These are phyloP conservation scores for Coecobrya sp. DNA, from an alignment of 2,888 invertebrate species.

Conservation along the genomic window DNA sequence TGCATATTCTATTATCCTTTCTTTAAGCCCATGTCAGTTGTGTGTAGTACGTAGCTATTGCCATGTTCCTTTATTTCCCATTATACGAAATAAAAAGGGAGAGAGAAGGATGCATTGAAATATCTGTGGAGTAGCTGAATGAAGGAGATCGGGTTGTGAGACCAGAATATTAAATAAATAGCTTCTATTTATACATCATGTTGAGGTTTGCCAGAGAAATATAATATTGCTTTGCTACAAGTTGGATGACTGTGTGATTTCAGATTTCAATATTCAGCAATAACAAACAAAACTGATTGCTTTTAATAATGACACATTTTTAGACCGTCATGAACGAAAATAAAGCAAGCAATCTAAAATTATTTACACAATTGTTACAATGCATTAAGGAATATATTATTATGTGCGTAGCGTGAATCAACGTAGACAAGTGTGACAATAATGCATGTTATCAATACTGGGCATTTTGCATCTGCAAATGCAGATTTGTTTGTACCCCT, in stretches of 20 bases:
- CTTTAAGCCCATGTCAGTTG: slow-evolving; percentile 60
- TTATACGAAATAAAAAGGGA: slow-evolving; percentile 35
- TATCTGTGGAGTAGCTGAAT: slow-evolving; percentile 4
- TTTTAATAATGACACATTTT: slow-evolving; percentile 43
- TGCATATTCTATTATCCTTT: slow-evolving; percentile 59
- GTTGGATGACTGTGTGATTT: slow-evolving; percentile 24
- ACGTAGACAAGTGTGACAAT: slow-evolving; percentile 64
- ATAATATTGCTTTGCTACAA: background rate
- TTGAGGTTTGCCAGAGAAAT: slow-evolving; percentile 12
- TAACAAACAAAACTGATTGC: slow-evolving; percentile 59
- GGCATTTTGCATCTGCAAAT: background rate
- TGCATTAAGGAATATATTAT: background rate
- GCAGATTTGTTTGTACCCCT: background rate
- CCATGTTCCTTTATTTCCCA: slow-evolving; percentile 58
- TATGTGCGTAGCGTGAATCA: background rate
- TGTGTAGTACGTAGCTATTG: slow-evolving; percentile 27
- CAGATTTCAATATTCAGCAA: slow-evolving; percentile 53
- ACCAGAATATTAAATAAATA: slow-evolving; percentile 74
- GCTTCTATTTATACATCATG: background rate
- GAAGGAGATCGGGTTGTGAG: slow-evolving; percentile 66
- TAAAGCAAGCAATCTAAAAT: slow-evolving; percentile 67
- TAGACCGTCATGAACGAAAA: slow-evolving; percentile 35
- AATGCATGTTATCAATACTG: slow-evolving; percentile 10
- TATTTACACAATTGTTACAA: slow-evolving; percentile 69
- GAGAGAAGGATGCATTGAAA: slow-evolving; percentile 25